These are phyloP conservation scores for Saimiri boliviensis DNA, from an alignment of 2,113 vertebrate species.

Conservation along the genomic window DNA sequence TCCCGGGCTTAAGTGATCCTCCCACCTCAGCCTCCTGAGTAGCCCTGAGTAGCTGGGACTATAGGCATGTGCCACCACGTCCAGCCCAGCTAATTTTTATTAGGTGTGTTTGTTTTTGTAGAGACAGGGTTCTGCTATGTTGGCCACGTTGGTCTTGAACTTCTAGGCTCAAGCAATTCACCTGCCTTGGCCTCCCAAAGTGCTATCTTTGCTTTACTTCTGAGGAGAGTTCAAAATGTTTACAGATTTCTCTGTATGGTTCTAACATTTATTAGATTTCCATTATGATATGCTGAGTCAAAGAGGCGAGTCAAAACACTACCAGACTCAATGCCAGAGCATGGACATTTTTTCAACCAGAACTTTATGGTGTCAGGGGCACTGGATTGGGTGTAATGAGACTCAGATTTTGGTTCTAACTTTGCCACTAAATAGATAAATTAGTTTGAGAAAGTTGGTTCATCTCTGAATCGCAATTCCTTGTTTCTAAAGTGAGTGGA, in stretches of 20 bases:
- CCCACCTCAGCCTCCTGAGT: no score
- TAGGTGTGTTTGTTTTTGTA: no score
- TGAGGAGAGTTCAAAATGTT: not conserved
- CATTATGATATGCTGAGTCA: not conserved
- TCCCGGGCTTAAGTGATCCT: no score
- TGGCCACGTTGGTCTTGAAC: no score
- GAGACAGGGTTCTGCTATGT: no score
- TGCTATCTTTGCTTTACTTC: not conserved
- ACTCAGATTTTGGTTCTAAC: not conserved
- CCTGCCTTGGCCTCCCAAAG: no score
- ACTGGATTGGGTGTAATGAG: not conserved
- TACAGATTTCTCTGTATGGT: not conserved
- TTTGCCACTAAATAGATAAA: not conserved
- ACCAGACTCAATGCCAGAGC: not conserved
- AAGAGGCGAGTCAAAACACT: not conserved
- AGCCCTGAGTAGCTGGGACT: no score
- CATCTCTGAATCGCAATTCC: not conserved
- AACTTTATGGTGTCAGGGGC: not conserved
- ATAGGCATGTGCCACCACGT: no score
- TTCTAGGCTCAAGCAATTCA: no score
- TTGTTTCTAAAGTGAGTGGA: not conserved
- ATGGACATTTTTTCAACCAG: not conserved
- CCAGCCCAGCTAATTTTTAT: no score
- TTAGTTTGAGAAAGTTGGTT: constrained; percentile 15
- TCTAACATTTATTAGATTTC: not conserved